phyloP scores from a whole-genome alignment of 2,797 vertebrate genomes.

The Anomalospiza imberbis region DNA sequence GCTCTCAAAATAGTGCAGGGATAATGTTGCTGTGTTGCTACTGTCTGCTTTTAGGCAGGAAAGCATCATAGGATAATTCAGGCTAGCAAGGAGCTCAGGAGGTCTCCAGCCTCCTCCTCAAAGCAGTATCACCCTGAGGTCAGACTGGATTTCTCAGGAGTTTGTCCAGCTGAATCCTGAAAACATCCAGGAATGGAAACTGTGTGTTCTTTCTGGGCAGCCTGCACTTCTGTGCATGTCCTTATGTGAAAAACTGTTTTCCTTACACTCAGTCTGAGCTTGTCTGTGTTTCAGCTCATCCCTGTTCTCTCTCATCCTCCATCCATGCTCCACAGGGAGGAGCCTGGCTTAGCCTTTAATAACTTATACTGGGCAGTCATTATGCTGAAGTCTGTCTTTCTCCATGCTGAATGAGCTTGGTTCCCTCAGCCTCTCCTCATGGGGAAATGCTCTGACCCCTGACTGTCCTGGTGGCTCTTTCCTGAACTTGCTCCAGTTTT shows the following conservation, averaged over 20 bases:
- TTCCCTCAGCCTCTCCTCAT: background rate
- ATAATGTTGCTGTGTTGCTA: background rate
- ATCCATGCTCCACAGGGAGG: background rate
- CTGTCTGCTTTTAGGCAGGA: background rate
- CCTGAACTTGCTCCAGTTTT: background rate
- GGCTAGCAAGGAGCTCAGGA: background rate
- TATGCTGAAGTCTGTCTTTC: background rate
- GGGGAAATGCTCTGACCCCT: background rate
- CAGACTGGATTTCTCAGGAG: background rate
- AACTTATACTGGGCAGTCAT: background rate
- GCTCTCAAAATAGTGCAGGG: background rate
- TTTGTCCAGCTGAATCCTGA: background rate
- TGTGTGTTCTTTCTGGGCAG: background rate
- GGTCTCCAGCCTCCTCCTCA: background rate
- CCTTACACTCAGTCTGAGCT: background rate
- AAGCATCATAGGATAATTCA: background rate
- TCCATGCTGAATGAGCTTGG: background rate
- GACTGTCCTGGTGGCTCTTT: background rate
- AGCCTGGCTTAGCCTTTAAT: background rate
- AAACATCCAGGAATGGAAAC: background rate
- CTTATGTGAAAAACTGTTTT: background rate
- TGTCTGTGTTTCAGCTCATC: background rate
- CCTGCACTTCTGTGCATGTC: background rate
- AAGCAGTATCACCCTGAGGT: background rate
- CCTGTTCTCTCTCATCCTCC: background rate